Evolutionary conservation across 2,888 invertebrate genomes (phyloP).

Genomic region (Drosophila infuscata): DNA sequence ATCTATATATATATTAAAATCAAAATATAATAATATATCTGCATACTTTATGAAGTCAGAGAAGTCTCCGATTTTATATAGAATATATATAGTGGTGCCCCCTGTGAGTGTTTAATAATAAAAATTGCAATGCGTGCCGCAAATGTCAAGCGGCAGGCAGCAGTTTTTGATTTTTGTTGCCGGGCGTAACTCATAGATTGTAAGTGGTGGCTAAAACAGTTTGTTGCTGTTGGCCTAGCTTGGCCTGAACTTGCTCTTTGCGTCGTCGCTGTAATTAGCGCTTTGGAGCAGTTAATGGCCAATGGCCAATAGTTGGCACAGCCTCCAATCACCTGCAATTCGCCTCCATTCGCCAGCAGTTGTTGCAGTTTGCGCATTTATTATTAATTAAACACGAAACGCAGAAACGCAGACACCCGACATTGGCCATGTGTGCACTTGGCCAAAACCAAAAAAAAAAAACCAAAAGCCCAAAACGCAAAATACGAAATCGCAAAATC

Average conservation of each 20-base stretch:
- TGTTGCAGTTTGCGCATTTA: slow-evolving; percentile 55
- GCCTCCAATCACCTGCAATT: slow-evolving; percentile 8
- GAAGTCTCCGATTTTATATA: not conserved
- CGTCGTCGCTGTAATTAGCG: slow-evolving; percentile 64
- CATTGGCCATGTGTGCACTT: slow-evolving; percentile 67
- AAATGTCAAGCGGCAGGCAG: slow-evolving; percentile 64
- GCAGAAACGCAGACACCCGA: slow-evolving; percentile 50
- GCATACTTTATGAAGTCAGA: not conserved
- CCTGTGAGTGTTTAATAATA: not conserved
- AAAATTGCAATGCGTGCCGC: slow-evolving; percentile 58
- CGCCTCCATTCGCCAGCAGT: slow-evolving; percentile 14
- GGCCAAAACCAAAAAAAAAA: slow-evolving; percentile 3
- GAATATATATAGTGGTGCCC: not conserved
- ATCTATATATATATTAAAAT: not conserved
- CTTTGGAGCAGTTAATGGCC: slow-evolving; percentile 43
- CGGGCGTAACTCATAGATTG: slow-evolving; percentile 37
- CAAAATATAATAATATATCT: too few relatives aligned
- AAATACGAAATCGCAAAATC: slow-evolving; percentile 38
- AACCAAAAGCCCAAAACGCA: not conserved
- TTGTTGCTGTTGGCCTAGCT: slow-evolving; percentile 12
- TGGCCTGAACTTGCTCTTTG: slow-evolving; percentile 42
- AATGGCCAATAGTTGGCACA: slow-evolving; percentile 5
- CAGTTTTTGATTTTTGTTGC: slow-evolving; percentile 7
- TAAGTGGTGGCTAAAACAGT: slow-evolving; percentile 5
- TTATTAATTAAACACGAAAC: slow-evolving; percentile 72